Evolutionary conservation across 2,888 invertebrate species (phyloP).

Genomic region (Drosophila kuntzei): DNA sequence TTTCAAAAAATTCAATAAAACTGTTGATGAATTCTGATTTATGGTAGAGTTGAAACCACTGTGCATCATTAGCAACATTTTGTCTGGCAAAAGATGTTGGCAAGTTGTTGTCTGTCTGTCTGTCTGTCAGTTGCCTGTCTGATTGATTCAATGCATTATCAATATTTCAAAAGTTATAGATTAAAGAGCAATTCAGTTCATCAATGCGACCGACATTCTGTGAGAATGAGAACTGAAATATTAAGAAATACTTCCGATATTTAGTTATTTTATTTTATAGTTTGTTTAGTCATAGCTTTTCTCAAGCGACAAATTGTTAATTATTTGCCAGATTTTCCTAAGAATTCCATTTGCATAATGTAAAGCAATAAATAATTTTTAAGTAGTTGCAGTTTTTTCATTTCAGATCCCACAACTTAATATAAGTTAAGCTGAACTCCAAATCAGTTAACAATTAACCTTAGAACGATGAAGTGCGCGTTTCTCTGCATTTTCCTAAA

Average conservation of each 20-base stretch:
- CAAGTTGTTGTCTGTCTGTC: slow-evolving; percentile 13
- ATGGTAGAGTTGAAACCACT: slow-evolving; percentile 17
- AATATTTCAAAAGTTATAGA: slow-evolving; percentile 26
- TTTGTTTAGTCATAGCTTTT: slow-evolving; percentile 1
- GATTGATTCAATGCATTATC: slow-evolving; percentile 41
- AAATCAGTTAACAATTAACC: slow-evolving; percentile 16
- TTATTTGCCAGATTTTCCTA: neutral
- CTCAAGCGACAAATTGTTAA: slow-evolving; percentile 10
- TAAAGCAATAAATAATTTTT: neutral
- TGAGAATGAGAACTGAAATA: slow-evolving; percentile 64
- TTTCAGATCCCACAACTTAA: neutral
- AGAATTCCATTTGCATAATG: slow-evolving; percentile 1
- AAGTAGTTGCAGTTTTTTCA: neutral
- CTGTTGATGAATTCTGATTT: neutral
- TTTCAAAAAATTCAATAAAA: too few relatives aligned
- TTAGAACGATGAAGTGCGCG: slow-evolving; percentile 25
- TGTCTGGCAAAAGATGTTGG: slow-evolving; percentile 56
- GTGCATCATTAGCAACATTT: slow-evolving; percentile 71
- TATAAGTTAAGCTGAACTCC: neutral
- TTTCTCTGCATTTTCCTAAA: neutral
- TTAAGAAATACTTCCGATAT: slow-evolving; percentile 4
- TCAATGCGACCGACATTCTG: slow-evolving; percentile 62
- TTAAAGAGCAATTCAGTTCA: slow-evolving; percentile 56
- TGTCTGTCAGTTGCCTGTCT: slow-evolving; percentile 43
- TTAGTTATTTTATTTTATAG: slow-evolving; percentile 3